Percentiles rank a stretch among this genome's conserved stretches.
Conservation (phyloP, 53 echinoderm and acorn worm genomes). For the Temnopleurus reevesii region DNA sequence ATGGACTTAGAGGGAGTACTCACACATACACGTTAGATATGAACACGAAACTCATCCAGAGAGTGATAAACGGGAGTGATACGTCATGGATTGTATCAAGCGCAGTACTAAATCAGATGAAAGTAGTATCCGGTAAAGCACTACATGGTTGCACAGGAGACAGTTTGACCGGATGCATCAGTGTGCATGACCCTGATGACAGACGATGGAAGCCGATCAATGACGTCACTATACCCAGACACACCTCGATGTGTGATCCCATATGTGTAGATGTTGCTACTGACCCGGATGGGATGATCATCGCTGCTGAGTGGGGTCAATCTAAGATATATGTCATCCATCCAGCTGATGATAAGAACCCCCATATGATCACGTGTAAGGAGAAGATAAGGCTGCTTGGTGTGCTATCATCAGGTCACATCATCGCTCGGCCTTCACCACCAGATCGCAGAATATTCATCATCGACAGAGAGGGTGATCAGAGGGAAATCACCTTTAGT, state of each 20-base stretch:
- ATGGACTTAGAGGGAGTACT: not conserved
- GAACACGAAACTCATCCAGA: not conserved
- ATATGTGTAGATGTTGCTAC: not conserved
- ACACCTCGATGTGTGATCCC: not conserved
- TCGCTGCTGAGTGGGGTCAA: not conserved
- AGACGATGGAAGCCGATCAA: not conserved
- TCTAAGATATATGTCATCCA: conserved; percentile 4
- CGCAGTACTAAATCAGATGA: not conserved
- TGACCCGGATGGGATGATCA: not conserved
- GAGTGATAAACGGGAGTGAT: not conserved
- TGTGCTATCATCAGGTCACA: not conserved
- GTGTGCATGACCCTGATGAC: no score
- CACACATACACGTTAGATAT: not conserved
- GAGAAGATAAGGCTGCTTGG: not conserved
- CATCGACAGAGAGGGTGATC: not conserved
- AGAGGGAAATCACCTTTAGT: not conserved
- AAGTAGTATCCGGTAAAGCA: not conserved
- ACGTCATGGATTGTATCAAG: not conserved
- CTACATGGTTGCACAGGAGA: not conserved
- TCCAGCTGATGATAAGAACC: not conserved
- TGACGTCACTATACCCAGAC: conserved; percentile 9
- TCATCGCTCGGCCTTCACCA: conserved; percentile 4
- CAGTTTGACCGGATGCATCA: not conserved
- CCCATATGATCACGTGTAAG: not conserved
- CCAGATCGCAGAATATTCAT: not conserved